Evolutionary conservation across 2,888 invertebrate species (phyloP), one percentile per base, ranked within the genome.

Genomic region (Cryptocephalus moraei): DNA sequence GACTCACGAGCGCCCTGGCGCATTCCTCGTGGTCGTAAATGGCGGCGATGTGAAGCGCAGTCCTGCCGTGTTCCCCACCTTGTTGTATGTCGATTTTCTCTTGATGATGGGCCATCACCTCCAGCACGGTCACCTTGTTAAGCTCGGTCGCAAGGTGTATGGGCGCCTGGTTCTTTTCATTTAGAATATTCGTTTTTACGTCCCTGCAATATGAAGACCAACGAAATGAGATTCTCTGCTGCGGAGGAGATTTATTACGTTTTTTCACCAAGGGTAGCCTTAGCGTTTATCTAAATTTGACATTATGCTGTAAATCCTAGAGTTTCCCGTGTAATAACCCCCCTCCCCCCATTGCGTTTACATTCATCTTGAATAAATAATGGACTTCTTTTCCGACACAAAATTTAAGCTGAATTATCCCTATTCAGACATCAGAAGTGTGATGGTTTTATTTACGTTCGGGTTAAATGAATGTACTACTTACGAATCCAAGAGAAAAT

Each of bases 21-120:
- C 89, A 89, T 59, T 85, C 80, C 51, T 86, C 87, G 62, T 86
- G 82, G 66, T 92, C 90, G 59, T 85, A 84, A 47, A 86, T 86
- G 8, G 91, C 91, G 0, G 91, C 89, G 51, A 88, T 77, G 63
- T 91, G 91, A 0, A 92, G 74, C 0, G 91, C 86, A 0, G 88
- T 88, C 31, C 86, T 73, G 0, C 90, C 90, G 55, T 86, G 85
- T 61, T 83, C 84, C 0, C 90, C 91, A 0, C 84, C 84, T 56
- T 84, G 78, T 56, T 86, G 80, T 2, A 85, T 81, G 65, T 90
- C 80, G 53, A 90, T 81, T 54, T 76, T 75, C 38, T 75, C 74
- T 51, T 81, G 82, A 70, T 84, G 79, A 53, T 78, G 78, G 8
- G 80, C 78, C 75, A 90, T 83, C 1, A 80, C 75, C 62, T 81